Evolutionary conservation across 2,113 vertebrate species (phyloP).

Genomic region (Paralichthys olivaceus): DNA sequence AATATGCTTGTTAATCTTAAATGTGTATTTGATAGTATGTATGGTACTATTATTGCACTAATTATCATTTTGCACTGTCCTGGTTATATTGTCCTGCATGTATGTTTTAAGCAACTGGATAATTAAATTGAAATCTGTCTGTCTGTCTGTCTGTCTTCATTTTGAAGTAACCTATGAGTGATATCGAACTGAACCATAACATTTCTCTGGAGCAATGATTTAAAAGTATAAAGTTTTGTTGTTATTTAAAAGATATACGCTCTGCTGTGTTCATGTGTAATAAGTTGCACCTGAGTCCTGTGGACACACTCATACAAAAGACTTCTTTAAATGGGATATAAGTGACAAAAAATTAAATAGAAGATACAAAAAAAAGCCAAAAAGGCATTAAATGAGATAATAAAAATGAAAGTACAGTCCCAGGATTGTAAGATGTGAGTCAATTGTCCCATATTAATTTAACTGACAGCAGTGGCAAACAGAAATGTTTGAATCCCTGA

Average conservation of each 20-base stretch:
- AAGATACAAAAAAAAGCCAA: constrained; percentile 26
- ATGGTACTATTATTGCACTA: too few relatives aligned
- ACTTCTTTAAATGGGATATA: neutral
- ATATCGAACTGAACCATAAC: neutral
- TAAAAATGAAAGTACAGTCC: constrained; percentile 26
- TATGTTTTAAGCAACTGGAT: too few relatives aligned
- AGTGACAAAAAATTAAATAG: constrained; percentile 16
- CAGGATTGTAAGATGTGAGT: constrained; percentile 37
- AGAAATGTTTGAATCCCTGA: constrained; percentile 37
- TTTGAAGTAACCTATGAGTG: neutral
- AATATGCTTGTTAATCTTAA: too few relatives aligned
- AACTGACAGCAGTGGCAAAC: constrained; percentile 45
- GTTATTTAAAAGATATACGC: neutral
- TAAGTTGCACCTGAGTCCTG: neutral
- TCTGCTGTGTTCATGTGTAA: neutral
- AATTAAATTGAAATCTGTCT: neutral
- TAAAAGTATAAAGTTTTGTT: neutral
- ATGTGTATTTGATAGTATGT: too few relatives aligned
- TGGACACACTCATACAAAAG: neutral
- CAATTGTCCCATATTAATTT: constrained; percentile 22
- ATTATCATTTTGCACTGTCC: too few relatives aligned
- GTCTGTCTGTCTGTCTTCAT: too few relatives aligned
- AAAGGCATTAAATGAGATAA: constrained; percentile 4
- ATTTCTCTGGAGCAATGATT: neutral
- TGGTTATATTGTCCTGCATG: too few relatives aligned